Conservation (phyloP, 2,113 vertebrate species). For the Motacilla alba region DNA sequence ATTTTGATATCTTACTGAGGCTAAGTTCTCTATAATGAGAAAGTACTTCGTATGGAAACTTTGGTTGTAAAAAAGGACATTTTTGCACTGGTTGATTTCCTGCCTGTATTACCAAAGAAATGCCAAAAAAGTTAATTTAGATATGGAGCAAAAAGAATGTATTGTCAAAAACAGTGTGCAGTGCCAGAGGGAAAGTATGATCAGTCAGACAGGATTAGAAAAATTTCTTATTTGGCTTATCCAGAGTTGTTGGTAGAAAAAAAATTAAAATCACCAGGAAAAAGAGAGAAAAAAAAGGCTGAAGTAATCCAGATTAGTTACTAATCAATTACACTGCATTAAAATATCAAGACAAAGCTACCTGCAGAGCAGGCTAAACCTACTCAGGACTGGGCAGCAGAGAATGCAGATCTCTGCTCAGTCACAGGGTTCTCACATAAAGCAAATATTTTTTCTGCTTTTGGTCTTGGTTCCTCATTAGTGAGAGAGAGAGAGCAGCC, state of each 20-base stretch:
- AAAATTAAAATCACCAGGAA: background rate
- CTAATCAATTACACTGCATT: background rate
- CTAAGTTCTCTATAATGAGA: background rate
- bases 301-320: background rate
- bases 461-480: background rate
- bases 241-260: background rate
- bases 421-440: background rate
- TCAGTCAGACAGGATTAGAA: background rate
- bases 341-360: background rate
- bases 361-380: background rate
- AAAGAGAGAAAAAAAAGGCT: background rate
- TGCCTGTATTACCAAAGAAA: background rate
- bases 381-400: background rate
- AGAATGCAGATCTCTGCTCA: background rate
- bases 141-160: background rate
- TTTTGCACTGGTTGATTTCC: background rate
- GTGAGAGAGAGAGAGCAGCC: background rate
- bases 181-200: background rate
- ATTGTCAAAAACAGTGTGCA: background rate
- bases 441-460: background rate
- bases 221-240: background rate
- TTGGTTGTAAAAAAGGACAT: background rate
- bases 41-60: background rate
- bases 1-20: background rate
- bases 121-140: background rate